Evolutionary conservation across 92 coral and sea anemone genomes (phyloP), one percentile per base, ranked within the genome.

Genomic region (Hydrozoanthus gracilis): DNA sequence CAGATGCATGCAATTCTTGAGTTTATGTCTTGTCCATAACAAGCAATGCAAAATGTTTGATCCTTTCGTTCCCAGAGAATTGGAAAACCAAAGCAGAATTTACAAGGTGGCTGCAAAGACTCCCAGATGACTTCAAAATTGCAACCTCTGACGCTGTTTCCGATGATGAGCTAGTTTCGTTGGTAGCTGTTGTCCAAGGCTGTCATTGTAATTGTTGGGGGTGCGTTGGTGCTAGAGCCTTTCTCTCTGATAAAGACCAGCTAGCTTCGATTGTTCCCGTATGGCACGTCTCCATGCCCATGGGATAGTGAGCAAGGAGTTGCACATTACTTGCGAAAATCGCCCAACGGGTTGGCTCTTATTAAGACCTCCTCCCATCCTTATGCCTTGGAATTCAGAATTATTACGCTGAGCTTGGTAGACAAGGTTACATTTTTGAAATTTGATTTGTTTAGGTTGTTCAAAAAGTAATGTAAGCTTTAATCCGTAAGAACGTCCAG

Each of bases 231-330:
- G 47, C 82, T 16, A 54, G 49, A 39, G 49, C 47, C 45, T 76
- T 76, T 49, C 82, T 76, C 46, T 16, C 4, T 8, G 50, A 76
- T 18, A 54, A 54, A 10, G 67, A 54, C 67, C 82, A 76, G 44
- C 55, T 76, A 52, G 82, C 82, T 49, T 8, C 82, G 47, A 51
- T 75, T n/a, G 64, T 51, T 18, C 79, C 79, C 64, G 79, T 51
- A 51, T 75, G 79, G 79, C 58, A 52, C 79, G 79, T 6, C 79
- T 75, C 64, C 79, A 75, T 75, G 79, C 65, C 18, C 79, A 51
- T 75, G 62, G 64, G 45, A 51, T 73, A 15, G 58, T 73, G 55
- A 73, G 16, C 55, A 73, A 16, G 20, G 77, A 46, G 52, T 14
- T 27, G 1, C 77, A 73, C 54, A 50, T 73, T n/a, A 27, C 74